Percentiles rank a stretch among this genome's conserved stretches.
phyloP scores from a whole-genome alignment of 2,113 vertebrate species.

The Pteruthius melanotis region DNA sequence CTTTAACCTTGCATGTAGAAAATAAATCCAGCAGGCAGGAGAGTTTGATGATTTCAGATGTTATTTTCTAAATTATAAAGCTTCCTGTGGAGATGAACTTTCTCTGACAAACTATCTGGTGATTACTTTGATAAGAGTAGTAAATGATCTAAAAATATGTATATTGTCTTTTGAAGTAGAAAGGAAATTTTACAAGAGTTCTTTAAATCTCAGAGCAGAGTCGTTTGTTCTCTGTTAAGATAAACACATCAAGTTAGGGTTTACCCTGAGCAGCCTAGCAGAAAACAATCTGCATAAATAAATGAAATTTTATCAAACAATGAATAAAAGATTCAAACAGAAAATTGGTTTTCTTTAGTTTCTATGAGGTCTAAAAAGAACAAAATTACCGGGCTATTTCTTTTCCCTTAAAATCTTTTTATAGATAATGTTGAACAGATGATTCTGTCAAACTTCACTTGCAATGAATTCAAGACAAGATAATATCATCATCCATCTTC shows the following conservation, averaged over 20 bases:
- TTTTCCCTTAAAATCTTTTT: constrained; percentile 27
- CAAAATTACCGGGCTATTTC: not conserved
- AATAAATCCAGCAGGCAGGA: not conserved
- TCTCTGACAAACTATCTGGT: not conserved
- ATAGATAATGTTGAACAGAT: constrained; percentile 49
- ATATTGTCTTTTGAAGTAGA: not conserved
- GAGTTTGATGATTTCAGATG: not conserved
- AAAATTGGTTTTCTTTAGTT: not conserved
- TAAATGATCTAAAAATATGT: constrained; percentile 5
- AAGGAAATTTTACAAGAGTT: not conserved
- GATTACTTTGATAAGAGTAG: constrained; percentile 11
- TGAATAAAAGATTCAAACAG: constrained; percentile 6
- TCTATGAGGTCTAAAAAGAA: not conserved
- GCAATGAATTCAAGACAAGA: constrained; percentile 16
- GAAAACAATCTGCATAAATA: constrained; percentile 26
- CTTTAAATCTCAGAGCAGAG: not conserved
- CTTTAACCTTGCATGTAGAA: not conserved
- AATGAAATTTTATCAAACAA: constrained; percentile 17
- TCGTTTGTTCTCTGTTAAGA: not conserved
- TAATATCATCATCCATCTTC: constrained; percentile 59
- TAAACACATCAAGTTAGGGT: not conserved
- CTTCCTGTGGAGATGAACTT: not conserved
- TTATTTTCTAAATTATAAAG: constrained; percentile 34
- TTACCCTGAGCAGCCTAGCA: not conserved
- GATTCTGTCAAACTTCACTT: constrained; percentile 55